Percentiles rank a stretch among this genome's conserved stretches.
Evolutionary conservation across 2,888 invertebrate genomes (phyloP).

Genomic region (Sphaerophoria rueppellii): DNA sequence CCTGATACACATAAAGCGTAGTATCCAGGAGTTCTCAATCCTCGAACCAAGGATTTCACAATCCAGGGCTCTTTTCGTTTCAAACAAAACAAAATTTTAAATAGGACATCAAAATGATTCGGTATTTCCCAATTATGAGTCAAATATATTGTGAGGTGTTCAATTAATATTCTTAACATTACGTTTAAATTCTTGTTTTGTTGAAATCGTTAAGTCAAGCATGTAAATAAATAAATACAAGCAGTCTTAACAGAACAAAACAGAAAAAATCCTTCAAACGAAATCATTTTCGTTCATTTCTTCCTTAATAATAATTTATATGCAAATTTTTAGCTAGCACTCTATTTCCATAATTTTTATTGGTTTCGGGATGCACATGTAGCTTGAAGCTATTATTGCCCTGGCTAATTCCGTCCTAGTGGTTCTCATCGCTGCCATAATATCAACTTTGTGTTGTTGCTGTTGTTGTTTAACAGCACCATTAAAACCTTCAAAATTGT

Average conservation of each 20-base stretch:
- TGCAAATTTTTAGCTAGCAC: slow-evolving; percentile 61
- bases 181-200: neutral
- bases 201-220: neutral
- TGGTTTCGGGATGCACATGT: slow-evolving; percentile 58
- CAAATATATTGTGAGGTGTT: too few relatives aligned
- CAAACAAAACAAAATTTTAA: too few relatives aligned
- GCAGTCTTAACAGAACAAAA: neutral
- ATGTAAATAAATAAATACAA: neutral
- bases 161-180: too few relatives aligned
- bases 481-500: slow-evolving; percentile 48
- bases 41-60: too few relatives aligned
- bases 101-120: too few relatives aligned
- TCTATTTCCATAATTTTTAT: slow-evolving; percentile 69
- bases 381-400: slow-evolving; percentile 55
- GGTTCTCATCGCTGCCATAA: slow-evolving; percentile 28
- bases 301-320: slow-evolving; percentile 69
- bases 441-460: slow-evolving; percentile 45
- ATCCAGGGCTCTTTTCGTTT: too few relatives aligned
- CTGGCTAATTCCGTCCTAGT: slow-evolving; percentile 46
- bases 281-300: slow-evolving; percentile 57
- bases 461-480: slow-evolving; percentile 28
- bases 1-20: too few relatives aligned
- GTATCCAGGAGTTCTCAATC: too few relatives aligned
- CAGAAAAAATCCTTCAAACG: slow-evolving; percentile 53
- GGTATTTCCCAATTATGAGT: too few relatives aligned